phyloP scores from a whole-genome alignment of 2,113 vertebrate species.

The Ammodramus savannarum region DNA sequence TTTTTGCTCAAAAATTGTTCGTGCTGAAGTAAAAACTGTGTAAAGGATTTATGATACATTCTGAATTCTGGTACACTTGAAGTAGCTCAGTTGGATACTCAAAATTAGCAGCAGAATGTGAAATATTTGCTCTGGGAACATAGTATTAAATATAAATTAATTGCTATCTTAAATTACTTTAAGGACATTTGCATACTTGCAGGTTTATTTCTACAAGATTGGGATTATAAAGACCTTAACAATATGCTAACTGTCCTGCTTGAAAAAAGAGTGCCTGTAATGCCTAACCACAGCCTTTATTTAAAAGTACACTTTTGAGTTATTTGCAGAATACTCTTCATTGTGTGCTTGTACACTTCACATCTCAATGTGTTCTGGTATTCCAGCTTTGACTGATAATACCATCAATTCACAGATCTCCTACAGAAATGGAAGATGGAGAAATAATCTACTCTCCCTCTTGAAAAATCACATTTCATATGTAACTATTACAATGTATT shows the following conservation, averaged over 20 bases:
- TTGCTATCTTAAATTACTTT: not conserved
- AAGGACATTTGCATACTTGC: not conserved
- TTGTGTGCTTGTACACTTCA: not conserved
- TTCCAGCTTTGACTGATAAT: not conserved
- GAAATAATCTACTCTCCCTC: not conserved
- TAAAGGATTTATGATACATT: not conserved
- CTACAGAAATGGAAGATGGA: not conserved
- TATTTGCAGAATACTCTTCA: not conserved
- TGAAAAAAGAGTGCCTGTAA: not conserved
- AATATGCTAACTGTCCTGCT: not conserved
- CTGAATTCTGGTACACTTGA: not conserved
- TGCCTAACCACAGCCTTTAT: not conserved
- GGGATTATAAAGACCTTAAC: not conserved
- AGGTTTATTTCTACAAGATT: not conserved
- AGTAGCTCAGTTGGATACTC: not conserved
- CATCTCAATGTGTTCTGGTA: not conserved
- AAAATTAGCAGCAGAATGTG: not conserved
- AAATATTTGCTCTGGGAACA: not conserved
- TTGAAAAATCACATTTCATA: conserved; percentile 40
- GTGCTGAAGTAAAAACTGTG: not conserved
- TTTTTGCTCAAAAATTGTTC: not conserved
- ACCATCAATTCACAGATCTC: not conserved
- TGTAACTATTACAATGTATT: conserved; percentile 45
- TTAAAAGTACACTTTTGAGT: not conserved
- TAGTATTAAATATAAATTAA: not conserved